These are phyloP conservation scores for Sarcophaga peregrina DNA, from an alignment of 1,140 invertebrate species.

Conservation along the genomic window DNA sequence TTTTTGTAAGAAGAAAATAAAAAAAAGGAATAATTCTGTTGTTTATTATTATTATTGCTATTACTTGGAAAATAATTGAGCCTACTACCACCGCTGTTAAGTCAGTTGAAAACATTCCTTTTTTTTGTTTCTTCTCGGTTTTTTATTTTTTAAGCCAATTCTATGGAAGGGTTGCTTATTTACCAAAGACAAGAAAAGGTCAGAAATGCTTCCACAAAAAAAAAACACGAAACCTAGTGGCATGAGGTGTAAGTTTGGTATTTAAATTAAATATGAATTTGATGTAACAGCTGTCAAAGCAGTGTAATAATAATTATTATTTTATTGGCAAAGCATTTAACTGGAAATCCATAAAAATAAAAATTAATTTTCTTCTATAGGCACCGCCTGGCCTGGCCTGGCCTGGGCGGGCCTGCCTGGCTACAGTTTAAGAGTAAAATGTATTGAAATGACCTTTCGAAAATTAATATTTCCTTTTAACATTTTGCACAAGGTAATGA, in stretches of 20 bases:
- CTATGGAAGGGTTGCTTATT: background rate
- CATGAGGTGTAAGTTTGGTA: background rate
- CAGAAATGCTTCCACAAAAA: too few species aligned
- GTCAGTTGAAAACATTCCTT: background rate
- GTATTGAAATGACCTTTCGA: too few species aligned
- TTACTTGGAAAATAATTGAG: background rate
- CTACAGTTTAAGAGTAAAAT: too few species aligned
- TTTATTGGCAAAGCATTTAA: slow-evolving; percentile 40
- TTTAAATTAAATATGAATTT: slow-evolving; percentile 22
- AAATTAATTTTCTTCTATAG: background rate
- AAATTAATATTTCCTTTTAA: too few species aligned
- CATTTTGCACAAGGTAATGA: too few species aligned
- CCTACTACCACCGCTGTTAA: background rate
- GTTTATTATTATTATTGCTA: background rate
- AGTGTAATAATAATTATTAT: slow-evolving; percentile 41
- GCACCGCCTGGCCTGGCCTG: too few species aligned
- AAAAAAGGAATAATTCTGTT: background rate
- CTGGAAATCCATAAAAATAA: slow-evolving; percentile 32
- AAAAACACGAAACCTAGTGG: background rate
- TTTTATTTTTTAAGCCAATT: background rate
- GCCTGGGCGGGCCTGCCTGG: too few species aligned
- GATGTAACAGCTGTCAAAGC: slow-evolving; percentile 32
- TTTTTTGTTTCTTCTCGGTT: too few species aligned
- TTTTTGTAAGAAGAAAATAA: too few species aligned
- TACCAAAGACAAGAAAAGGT: too few species aligned